Base-by-base conservation (phyloP, 1,140 invertebrate species). In the Agrilus planipennis region DNA sequence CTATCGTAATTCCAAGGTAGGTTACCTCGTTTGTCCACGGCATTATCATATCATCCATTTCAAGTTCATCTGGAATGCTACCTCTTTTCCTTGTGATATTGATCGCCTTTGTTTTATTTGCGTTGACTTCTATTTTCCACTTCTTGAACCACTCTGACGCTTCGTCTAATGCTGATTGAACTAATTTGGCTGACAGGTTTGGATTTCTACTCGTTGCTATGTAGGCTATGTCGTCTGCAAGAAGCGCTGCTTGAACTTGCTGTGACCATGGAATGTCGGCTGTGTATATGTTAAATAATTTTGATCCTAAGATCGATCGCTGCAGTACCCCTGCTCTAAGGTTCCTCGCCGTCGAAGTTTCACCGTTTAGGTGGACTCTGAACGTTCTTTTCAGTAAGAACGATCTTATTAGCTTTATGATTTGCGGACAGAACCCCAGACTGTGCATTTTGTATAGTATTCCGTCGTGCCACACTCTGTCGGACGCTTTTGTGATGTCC, bases 291-390 rank as follows among this genome's bases (percentile, higher is more conserved):
- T 22, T 37, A 18, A 51, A 57, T 1, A 57, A 39, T 2, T 44
- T 10, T 2, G 44, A 47, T 19, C 36, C 29, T 0, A 57, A 42
- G 1, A 54, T 34, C 20, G 44, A 53, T 9, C 51, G 46, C 28
- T 57, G 50, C 1, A 50, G 51, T 0, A 57, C 52, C 25, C 52
- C 50, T n/a, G 50, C 45, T 18, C 19, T 19, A n/a, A 54, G 45
- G 1, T 1, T 6, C 1, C 23, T 10, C 5, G 44, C 35, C 4
- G 17, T 42, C 9, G 39, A 23, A 0, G 22, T 17, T 19, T 37
- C 16, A 16, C 34, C 17, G n/a, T 41, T 36, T 1, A 54, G 36
- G 15, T 27, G 25, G 22, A 28, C 23, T 10, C n/a, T 20, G 23
- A 48, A 52, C 1, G 9, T 30, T 30, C 52, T 37, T 6, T 48